Evolutionary conservation across 2,888 invertebrate species (phyloP).

Genomic region (Pheosia tremula): DNA sequence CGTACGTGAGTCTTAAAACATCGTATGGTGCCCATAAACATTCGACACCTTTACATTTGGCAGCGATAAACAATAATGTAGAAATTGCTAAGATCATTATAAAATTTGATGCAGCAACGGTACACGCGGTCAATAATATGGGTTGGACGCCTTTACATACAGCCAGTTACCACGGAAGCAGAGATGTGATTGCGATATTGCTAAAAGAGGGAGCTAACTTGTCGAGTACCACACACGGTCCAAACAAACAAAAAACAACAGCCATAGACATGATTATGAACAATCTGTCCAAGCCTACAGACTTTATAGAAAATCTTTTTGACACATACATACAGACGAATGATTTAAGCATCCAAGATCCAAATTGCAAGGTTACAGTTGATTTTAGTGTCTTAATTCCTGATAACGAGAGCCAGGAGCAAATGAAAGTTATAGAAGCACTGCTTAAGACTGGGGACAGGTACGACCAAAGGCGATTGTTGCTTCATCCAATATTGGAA

Average conservation of each 20-base stretch:
- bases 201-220: slow-evolving; percentile 61
- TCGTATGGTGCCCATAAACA: slow-evolving; percentile 37
- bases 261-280: slow-evolving; percentile 69
- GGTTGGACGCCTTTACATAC: slow-evolving; percentile 46
- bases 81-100: slow-evolving; percentile 57
- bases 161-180: slow-evolving; percentile 72
- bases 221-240: slow-evolving; percentile 14
- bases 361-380: slow-evolving; percentile 62
- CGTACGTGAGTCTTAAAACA: slow-evolving; percentile 31
- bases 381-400: slow-evolving; percentile 68
- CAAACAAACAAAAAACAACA: slow-evolving; percentile 39
- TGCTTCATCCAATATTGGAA: slow-evolving; percentile 80
- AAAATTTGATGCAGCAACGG: slow-evolving; percentile 51
- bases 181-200: slow-evolving; percentile 71
- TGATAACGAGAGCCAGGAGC: slow-evolving; percentile 49
- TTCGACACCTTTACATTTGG: slow-evolving; percentile 63
- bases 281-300: slow-evolving; percentile 69
- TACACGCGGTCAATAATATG: slow-evolving; percentile 24
- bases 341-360: slow-evolving; percentile 48
- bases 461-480: slow-evolving; percentile 61
- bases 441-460: slow-evolving; percentile 71
- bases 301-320: slow-evolving; percentile 72
- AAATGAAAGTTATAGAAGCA: slow-evolving; percentile 75
- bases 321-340: slow-evolving; percentile 69
- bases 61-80: slow-evolving; percentile 58